Base-by-base conservation (phyloP, 2,797 vertebrate species). In the Pogonophryne albipinna region DNA sequence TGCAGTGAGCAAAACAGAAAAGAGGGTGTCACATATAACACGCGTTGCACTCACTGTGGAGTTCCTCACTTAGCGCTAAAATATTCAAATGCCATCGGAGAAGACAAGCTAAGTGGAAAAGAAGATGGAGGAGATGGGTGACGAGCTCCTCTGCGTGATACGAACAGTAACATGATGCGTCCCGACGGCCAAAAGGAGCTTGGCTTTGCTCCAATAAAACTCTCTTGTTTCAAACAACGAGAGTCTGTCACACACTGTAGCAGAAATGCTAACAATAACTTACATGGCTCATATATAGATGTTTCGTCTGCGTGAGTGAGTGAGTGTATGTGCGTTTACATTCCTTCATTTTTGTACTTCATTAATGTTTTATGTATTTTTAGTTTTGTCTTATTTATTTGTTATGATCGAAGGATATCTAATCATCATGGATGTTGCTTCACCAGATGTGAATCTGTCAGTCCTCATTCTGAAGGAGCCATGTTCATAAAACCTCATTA, bases 231-330 rank as follows among this genome's bases (percentile, higher is more conserved):
- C 58, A 49, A 78, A 63, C 66, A 63, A 78, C 70, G 73, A 71
- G 34, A 38, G 34, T 38, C 80, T 89, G 87, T 90, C 84, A 78
- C 84, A 86, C 87, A 79, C 85, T 88, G 89, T 90, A 74, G 87
- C 86, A 77, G 79, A 73, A 70, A 81, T 34, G 45, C 83, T 71
- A 52, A 83, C 77, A 72, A 73, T 78, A 75, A 87, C 79, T 72
- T 67, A 23, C 87, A 84, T 80, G 71, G 76, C 74, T 89, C 87
- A 83, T 86, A 55, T 77, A 66, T 80, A 76, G 72, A 83, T 81
- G 65, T 90, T 66, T 53, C 50, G 75, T 85, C 55, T 60, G 62
- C 73, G 78, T 52, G 57, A 59, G 71, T 14, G 81, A 34, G 63
- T 19, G 57, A 47, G 62, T 41, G 65, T 75, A 14, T 49, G 72